Evolutionary conservation across 1,140 invertebrate species (phyloP), one percentile per base, ranked within the genome.

Genomic region (Ceratina calcarata): DNA sequence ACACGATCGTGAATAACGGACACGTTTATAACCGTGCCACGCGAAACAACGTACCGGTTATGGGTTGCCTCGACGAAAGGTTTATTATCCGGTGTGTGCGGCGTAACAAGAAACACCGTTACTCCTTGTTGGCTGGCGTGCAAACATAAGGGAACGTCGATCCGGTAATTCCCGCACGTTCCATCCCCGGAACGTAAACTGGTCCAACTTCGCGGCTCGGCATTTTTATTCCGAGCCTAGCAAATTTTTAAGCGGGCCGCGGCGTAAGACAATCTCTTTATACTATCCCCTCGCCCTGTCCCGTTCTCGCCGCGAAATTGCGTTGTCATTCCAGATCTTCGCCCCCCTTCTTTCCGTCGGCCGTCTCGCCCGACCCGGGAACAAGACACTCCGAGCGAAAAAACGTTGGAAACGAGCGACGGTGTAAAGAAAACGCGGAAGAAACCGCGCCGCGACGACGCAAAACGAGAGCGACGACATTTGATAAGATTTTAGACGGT

Each of bases 181-280:
- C 18, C 10, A 16, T 69, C 24, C 51, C 49, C 16, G 27, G 24
- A 27, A 69, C 67, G 66, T 53, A 68, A 68, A 68, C 13, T 16
- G 51, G 12, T 13, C 49, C 45, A 32, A 37, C 51, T 13, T 18
- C 15, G 55, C 55, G 37, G 13, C 55, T 16, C 16, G 15, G 16
- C 13, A 80, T 67, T 80, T 75, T 84, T 62, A 67, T 76, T 60
- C 60, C 57, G 64, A 3, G 68, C 27, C 18, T 6, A 80, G 81
- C 81, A 80, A 83, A 86, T 86, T 86, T 86, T 86, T 86, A 86
- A 86, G 77, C 81, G 77, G 57, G 16, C 18, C 49, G 61, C 67
- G 27, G 18, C 61, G 78, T 76, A 86, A 74, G 81, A 81, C 84
- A 86, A 86, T 83, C 84, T 79, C 84, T 86, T 86, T 86, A 85